Conservation (phyloP, 2,888 invertebrate species). For the Dendrolimus pini region DNA sequence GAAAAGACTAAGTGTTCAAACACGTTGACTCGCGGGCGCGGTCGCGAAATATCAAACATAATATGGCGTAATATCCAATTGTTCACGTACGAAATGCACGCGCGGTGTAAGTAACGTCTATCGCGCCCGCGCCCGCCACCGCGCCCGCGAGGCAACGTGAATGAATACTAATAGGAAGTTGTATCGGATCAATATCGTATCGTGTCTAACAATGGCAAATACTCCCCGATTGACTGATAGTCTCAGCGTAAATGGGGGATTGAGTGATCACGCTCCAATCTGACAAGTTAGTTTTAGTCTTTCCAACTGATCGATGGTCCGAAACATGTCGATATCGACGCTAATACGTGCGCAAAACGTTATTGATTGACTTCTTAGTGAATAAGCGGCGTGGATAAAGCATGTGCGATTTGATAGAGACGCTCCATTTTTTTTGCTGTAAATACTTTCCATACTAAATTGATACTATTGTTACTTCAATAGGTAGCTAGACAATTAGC, state of each 20-base stretch:
- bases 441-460: too few relatives aligned
- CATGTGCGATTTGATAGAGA: conserved; percentile 7
- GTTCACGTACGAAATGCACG: too few relatives aligned
- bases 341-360: conserved; percentile 32
- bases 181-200: conserved; percentile 13
- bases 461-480: too few relatives aligned
- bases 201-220: conserved; percentile 24
- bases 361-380: conserved; percentile 42
- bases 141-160: too few relatives aligned
- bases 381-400: background rate
- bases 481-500: too few relatives aligned
- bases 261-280: conserved; percentile 72
- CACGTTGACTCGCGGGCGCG: too few relatives aligned
- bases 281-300: conserved; percentile 68
- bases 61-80: too few relatives aligned
- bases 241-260: conserved; percentile 59
- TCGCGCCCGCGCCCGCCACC: too few relatives aligned
- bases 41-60: too few relatives aligned
- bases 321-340: conserved; percentile 26
- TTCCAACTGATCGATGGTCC: conserved; percentile 56
- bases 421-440: background rate
- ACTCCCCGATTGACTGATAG: conserved; percentile 57
- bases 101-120: too few relatives aligned
- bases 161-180: background rate
- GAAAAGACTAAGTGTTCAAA: too few relatives aligned